phyloP scores from a whole-genome alignment of 1,140 invertebrate species.

The Eriosoma lanigerum region DNA sequence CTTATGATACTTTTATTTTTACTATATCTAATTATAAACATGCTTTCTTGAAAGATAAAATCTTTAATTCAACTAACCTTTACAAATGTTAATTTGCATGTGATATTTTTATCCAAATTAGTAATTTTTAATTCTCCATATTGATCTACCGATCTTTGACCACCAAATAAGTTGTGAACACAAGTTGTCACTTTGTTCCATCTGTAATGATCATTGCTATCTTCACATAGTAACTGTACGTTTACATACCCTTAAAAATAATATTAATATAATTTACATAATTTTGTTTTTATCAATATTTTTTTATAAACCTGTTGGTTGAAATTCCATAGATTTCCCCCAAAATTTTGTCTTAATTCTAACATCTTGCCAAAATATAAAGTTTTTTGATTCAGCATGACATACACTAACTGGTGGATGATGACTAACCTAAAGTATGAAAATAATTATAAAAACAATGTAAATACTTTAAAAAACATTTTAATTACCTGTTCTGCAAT shows the following conservation, averaged over 20 bases:
- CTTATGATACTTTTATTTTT: too few species aligned
- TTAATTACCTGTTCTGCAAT: slow-evolving; percentile 67
- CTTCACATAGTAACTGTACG: slow-evolving; percentile 61
- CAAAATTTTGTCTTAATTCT: slow-evolving; percentile 86
- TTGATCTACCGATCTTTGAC: slow-evolving; percentile 82
- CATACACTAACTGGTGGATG: slow-evolving; percentile 84
- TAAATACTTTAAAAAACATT: background rate
- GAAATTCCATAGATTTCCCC: slow-evolving; percentile 89
- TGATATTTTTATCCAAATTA: slow-evolving; percentile 60
- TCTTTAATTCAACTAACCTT: slow-evolving; percentile 63
- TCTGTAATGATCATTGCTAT: slow-evolving; percentile 67
- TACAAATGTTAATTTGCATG: slow-evolving; percentile 78
- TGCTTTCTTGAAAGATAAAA: too few species aligned
- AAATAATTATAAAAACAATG: slow-evolving; percentile 15
- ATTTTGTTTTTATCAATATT: background rate
- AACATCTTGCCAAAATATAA: slow-evolving; percentile 79
- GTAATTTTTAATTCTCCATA: slow-evolving; percentile 80
- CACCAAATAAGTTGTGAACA: slow-evolving; percentile 81
- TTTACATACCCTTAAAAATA: slow-evolving; percentile 59
- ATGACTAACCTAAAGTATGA: slow-evolving; percentile 71
- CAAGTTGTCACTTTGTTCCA: slow-evolving; percentile 90
- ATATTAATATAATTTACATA: background rate
- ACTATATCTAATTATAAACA: too few species aligned
- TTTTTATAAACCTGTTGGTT: slow-evolving; percentile 67
- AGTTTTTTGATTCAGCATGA: slow-evolving; percentile 74